Evolutionary conservation across 2,113 vertebrate genomes (phyloP).

Genomic region (Muntiacus muntjak): DNA sequence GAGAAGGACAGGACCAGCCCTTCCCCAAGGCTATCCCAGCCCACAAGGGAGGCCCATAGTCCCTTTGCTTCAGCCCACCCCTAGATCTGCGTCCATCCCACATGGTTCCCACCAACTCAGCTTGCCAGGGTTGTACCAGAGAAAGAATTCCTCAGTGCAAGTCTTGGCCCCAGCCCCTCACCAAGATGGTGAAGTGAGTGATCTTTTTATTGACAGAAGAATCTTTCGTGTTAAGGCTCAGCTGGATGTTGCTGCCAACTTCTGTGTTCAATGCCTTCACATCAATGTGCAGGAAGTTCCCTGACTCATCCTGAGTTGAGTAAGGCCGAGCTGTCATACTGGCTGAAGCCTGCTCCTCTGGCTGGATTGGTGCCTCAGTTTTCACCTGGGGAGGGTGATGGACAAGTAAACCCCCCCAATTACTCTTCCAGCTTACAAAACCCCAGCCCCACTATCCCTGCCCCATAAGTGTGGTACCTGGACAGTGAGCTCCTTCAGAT

Average conservation of each 20-base stretch:
- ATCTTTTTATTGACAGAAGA: background rate
- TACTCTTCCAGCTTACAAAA: background rate
- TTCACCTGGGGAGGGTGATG: slow-evolving; percentile 69
- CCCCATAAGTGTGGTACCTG: slow-evolving; percentile 58
- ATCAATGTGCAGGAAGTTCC: slow-evolving; percentile 81
- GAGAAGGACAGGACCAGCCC: background rate
- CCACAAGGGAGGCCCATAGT: background rate
- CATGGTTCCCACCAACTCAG: background rate
- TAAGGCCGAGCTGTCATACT: slow-evolving; percentile 75
- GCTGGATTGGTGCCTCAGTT: background rate
- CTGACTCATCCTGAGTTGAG: slow-evolving; percentile 32
- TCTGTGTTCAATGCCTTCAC: slow-evolving; percentile 46
- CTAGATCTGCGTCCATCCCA: background rate
- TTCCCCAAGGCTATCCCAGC: background rate
- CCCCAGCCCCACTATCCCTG: background rate
- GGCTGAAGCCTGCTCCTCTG: slow-evolving; percentile 71
- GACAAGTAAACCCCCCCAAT: background rate
- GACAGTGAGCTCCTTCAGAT: background rate
- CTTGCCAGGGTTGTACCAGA: background rate
- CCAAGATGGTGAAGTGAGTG: slow-evolving; percentile 80
- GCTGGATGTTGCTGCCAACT: slow-evolving; percentile 62
- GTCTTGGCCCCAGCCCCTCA: slow-evolving; percentile 52
- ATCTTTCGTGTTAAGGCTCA: slow-evolving; percentile 67
- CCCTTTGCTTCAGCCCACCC: background rate
- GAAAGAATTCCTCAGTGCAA: background rate